A percentile compares a stretch with the other conserved stretches of the same genome.
Evolutionary conservation across 1,140 invertebrate species (phyloP).

Genomic region (Heliconius himera): DNA sequence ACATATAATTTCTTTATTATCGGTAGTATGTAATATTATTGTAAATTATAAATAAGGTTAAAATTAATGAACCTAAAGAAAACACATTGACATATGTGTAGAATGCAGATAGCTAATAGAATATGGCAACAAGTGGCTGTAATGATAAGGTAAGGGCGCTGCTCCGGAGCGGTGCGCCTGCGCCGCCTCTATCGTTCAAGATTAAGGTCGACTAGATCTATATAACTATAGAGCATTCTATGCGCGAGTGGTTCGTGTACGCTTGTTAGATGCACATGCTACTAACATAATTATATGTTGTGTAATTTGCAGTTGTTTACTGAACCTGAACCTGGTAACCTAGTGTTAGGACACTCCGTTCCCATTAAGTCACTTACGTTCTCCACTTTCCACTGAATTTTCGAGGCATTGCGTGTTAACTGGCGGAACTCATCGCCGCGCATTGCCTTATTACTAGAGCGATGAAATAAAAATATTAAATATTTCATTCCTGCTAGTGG

Average conservation of each 20-base stretch:
- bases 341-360: no score
- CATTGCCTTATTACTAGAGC: no score
- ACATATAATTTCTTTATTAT: not conserved
- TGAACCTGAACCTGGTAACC: not conserved
- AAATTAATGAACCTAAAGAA: not conserved
- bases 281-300: not conserved
- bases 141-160: conserved; percentile 53
- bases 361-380: no score
- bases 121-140: conserved; percentile 26
- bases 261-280: conserved; percentile 28
- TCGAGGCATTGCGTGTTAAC: no score
- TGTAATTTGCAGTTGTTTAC: not conserved
- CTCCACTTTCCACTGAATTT: no score
- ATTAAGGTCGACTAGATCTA: conserved; percentile 69
- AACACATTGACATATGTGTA: not conserved
- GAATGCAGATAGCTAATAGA: not conserved
- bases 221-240: conserved; percentile 38
- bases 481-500: no score
- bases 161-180: conserved; percentile 43
- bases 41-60: not conserved
- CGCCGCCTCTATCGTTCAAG: conserved; percentile 71
- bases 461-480: no score
- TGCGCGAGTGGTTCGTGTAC: conserved; percentile 45
- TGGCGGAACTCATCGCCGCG: no score
- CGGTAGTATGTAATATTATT: not conserved